phyloP scores from a whole-genome alignment of 2,888 invertebrate species.

The Laothoe populi region DNA sequence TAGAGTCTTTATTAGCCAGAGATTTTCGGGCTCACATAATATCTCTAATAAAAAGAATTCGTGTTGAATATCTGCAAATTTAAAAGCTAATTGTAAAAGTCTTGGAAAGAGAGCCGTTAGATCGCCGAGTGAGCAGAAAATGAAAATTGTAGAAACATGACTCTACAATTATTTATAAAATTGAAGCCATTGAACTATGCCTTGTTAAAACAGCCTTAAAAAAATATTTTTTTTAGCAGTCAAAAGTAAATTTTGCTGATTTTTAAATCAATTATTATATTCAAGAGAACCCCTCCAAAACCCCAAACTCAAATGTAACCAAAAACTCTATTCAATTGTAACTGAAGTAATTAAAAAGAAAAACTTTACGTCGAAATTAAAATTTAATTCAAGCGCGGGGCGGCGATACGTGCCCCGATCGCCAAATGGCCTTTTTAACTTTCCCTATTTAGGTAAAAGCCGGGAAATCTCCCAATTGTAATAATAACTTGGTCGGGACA shows the following conservation, averaged over 20 bases:
- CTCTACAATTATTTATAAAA: no score
- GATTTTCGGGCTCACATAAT: no score
- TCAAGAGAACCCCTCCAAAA: not conserved
- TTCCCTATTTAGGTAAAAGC: constrained; percentile 82
- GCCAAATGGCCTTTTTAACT: constrained; percentile 84
- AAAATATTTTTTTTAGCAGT: no score
- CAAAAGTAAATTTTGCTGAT: not conserved
- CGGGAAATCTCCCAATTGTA: constrained; percentile 78
- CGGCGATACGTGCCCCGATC: constrained; percentile 70
- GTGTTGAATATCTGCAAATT: no score
- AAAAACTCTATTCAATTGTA: constrained; percentile 76
- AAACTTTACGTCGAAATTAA: constrained; percentile 81
- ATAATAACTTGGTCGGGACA: constrained; percentile 70
- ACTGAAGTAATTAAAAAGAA: constrained; percentile 83
- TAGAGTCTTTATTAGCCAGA: no score
- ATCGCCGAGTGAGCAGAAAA: no score
- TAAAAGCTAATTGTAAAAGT: no score
- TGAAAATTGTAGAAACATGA: no score
- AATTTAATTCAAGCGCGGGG: constrained; percentile 56
- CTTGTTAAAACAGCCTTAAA: no score
- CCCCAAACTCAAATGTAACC: constrained; percentile 11
- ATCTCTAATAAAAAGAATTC: no score
- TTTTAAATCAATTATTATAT: not conserved
- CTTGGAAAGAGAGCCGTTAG: no score
- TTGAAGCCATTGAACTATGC: no score